A percentile compares a stretch with the other conserved stretches of the same genome.
Conservation (phyloP, 2,888 invertebrate genomes). For the Agrenia bidenticulata region DNA sequence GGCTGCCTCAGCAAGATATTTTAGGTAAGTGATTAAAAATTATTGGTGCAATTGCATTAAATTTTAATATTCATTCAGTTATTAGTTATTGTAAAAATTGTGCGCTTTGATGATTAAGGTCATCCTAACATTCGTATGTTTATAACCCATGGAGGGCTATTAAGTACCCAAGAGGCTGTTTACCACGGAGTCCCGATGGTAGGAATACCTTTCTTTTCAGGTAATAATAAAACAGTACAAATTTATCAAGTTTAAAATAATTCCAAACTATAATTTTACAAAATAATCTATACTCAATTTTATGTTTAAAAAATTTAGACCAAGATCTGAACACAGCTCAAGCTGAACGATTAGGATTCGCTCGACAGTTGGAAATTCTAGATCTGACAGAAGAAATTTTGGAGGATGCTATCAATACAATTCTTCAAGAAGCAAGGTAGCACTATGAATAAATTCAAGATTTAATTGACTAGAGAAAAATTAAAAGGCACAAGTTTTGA, state of each 20-base stretch:
- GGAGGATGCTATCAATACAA: slow-evolving; percentile 15
- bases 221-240: too few relatives aligned
- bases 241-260: too few relatives aligned
- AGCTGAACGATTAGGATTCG: slow-evolving; percentile 61
- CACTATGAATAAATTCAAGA: background rate
- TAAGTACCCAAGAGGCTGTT: slow-evolving; percentile 65
- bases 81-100: too few relatives aligned
- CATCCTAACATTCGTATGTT: slow-evolving; percentile 63
- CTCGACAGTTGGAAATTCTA: slow-evolving; percentile 58
- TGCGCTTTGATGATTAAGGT: too few relatives aligned
- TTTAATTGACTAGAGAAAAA: too few relatives aligned
- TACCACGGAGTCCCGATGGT: slow-evolving; percentile 64
- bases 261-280: too few relatives aligned
- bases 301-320: too few relatives aligned
- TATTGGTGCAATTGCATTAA: background rate
- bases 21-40: slow-evolving; percentile 59
- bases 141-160: slow-evolving; percentile 68
- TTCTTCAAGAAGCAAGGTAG: slow-evolving; percentile 23
- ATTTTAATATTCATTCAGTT: too few relatives aligned
- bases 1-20: slow-evolving; percentile 74
- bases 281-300: too few relatives aligned
- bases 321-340: slow-evolving; percentile 60
- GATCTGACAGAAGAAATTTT: slow-evolving; percentile 59
- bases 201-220: background rate
- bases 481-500: background rate